phyloP scores from a whole-genome alignment of 2,888 invertebrate genomes.

The Dioctria rufipes region DNA sequence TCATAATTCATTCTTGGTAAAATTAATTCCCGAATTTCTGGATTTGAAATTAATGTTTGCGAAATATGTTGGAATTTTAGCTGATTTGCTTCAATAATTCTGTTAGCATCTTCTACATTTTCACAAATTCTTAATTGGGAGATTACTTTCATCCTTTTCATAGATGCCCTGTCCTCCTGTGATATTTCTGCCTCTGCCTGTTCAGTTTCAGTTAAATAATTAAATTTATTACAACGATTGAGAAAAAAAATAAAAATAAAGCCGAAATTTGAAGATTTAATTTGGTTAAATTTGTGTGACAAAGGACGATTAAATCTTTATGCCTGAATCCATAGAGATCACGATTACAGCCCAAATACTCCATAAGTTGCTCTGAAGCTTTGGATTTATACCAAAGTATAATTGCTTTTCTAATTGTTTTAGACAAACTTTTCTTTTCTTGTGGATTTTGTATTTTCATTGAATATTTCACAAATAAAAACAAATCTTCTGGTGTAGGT shows the following conservation, averaged over 20 bases:
- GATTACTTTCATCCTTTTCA: constrained; percentile 60
- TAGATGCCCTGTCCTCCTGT: not conserved
- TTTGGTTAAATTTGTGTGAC: constrained; percentile 62
- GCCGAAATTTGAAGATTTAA: constrained; percentile 46
- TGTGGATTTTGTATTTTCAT: constrained; percentile 61
- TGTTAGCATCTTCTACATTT: constrained; percentile 51
- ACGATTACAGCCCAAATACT: not conserved
- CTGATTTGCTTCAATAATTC: constrained; percentile 61
- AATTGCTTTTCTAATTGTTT: constrained; percentile 66
- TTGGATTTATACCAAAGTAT: constrained; percentile 65
- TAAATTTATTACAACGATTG: constrained; percentile 61
- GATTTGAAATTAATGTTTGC: constrained; percentile 60
- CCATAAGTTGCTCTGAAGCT: constrained; percentile 60
- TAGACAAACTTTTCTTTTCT: constrained; percentile 63
- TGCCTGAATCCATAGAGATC: constrained; percentile 61
- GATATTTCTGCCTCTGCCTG: too few relatives aligned
- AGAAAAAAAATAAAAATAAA: constrained; percentile 60
- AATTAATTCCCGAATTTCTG: constrained; percentile 62
- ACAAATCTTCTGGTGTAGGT: constrained; percentile 64
- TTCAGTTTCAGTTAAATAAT: constrained; percentile 20
- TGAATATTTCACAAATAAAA: constrained; percentile 65
- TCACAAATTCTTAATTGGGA: constrained; percentile 63
- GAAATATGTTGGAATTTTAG: constrained; percentile 66
- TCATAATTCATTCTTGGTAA: constrained; percentile 64
- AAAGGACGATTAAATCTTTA: constrained; percentile 64